A percentile compares a stretch with the other conserved stretches of the same genome.
Evolutionary conservation across 2,888 invertebrate genomes (phyloP).

Genomic region (Phragmatobia fuliginosa): DNA sequence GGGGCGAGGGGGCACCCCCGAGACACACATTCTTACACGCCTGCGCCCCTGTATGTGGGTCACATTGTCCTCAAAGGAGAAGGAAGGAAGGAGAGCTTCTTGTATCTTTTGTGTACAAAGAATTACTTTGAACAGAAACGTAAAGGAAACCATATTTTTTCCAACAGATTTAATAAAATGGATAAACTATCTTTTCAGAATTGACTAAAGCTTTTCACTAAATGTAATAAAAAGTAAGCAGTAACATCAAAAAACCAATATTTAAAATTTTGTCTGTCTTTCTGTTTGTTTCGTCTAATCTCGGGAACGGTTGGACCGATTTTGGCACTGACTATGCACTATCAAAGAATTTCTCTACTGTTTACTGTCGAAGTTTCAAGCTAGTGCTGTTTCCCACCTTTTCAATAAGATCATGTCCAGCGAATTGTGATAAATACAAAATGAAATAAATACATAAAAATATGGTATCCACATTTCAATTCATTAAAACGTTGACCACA

Average conservation of each 20-base stretch:
- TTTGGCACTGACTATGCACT: no score
- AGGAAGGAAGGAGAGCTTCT: slow-evolving; percentile 48
- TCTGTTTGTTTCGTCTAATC: no score
- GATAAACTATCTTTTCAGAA: not conserved
- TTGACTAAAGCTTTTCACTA: no score
- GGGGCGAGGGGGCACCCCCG: slow-evolving; percentile 60
- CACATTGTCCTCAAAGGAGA: slow-evolving; percentile 74
- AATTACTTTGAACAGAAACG: not conserved
- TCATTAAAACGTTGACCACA: slow-evolving; percentile 12
- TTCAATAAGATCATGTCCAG: no score
- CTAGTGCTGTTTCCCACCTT: no score
- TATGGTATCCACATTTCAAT: not conserved
- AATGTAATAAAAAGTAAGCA: no score
- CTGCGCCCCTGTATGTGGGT: slow-evolving; percentile 77
- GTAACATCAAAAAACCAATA: no score
- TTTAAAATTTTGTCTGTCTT: no score
- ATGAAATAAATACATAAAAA: not conserved
- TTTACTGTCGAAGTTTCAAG: no score
- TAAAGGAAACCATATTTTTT: not conserved
- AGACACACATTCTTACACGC: slow-evolving; percentile 80
- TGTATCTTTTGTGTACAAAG: slow-evolving; percentile 41
- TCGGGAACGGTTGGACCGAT: no score
- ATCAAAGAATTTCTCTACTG: no score
- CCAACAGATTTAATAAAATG: not conserved
- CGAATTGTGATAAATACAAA: not conserved